phyloP scores from a whole-genome alignment of 1,140 invertebrate species.

The Bombyx mori region DNA sequence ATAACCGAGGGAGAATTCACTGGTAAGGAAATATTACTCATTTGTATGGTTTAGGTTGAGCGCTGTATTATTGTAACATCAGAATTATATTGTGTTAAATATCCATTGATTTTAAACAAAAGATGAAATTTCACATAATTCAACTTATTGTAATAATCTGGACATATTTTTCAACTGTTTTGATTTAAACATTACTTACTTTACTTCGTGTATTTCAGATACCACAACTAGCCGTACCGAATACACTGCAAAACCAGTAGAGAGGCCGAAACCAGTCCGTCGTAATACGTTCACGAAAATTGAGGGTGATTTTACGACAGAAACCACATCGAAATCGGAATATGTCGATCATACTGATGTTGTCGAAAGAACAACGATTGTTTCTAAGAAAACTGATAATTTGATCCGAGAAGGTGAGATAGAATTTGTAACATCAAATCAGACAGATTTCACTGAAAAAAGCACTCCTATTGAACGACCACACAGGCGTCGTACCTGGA shows the following conservation, averaged over 20 bases:
- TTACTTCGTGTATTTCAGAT: conserved; percentile 63
- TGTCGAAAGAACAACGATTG: conserved; percentile 72
- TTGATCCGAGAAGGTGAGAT: conserved; percentile 77
- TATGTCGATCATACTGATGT: conserved; percentile 73
- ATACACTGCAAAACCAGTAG: conserved; percentile 76
- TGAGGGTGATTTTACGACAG: conserved; percentile 79
- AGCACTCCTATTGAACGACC: conserved; percentile 66
- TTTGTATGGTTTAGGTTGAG: conserved; percentile 4
- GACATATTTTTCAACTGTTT: no score
- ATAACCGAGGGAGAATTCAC: conserved; percentile 73
- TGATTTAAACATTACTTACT: no score
- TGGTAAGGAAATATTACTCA: conserved; percentile 28
- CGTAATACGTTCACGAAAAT: conserved; percentile 87
- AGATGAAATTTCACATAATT: no score
- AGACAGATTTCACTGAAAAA: conserved; percentile 74
- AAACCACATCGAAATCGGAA: conserved; percentile 77
- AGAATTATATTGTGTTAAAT: no score
- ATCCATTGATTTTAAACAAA: no score
- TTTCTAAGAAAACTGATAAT: conserved; percentile 76
- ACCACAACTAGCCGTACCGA: conserved; percentile 76
- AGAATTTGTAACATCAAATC: conserved; percentile 75
- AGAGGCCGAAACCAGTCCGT: conserved; percentile 78
- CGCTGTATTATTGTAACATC: no score
- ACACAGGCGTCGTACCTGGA: conserved; percentile 76
- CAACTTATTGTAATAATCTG: no score